phyloP scores from a whole-genome alignment of 2,113 vertebrate genomes.

The Eira barbara region DNA sequence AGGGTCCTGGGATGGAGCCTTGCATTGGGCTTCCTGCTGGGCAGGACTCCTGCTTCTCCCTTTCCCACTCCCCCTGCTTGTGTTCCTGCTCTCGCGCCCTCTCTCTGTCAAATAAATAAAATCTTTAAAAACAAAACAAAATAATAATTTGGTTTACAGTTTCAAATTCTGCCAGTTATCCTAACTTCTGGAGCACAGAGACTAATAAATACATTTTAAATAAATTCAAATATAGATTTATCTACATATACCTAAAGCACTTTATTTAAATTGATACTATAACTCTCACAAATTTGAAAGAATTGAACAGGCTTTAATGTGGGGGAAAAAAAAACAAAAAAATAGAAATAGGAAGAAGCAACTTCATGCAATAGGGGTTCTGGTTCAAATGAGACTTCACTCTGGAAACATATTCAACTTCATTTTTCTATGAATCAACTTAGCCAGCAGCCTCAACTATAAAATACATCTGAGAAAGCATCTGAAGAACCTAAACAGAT shows the following conservation, averaged over 20 bases:
- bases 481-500: neutral
- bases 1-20: too few species aligned
- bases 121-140: too few species aligned
- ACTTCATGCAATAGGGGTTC: neutral
- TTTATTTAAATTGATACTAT: neutral
- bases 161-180: neutral
- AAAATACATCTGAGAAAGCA: neutral
- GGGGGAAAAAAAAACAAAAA: neutral
- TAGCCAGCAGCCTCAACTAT: neutral
- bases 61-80: too few species aligned
- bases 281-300: neutral
- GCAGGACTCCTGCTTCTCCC: too few species aligned
- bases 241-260: neutral
- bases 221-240: neutral
- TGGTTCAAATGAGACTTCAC: neutral
- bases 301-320: neutral
- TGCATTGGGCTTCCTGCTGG: too few species aligned
- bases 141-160: neutral
- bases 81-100: too few species aligned
- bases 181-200: neutral
- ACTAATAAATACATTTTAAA: neutral
- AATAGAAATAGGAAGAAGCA: neutral
- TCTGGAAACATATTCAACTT: neutral
- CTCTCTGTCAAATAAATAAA: too few species aligned
- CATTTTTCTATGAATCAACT: neutral